Conservation (phyloP, 2,113 vertebrate species). For the Alectura lathami region DNA sequence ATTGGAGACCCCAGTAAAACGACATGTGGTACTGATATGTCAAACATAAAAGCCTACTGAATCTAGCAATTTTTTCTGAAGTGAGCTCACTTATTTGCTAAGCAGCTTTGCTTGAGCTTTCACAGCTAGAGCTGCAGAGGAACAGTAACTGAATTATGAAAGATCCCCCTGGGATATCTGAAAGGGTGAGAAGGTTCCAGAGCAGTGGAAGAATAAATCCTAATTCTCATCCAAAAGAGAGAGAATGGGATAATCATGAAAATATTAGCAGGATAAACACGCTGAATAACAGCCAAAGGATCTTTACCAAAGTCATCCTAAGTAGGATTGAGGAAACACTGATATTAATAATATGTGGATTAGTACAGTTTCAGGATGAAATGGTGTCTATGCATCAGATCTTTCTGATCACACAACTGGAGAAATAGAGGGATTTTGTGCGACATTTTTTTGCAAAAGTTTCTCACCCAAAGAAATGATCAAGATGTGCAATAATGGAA, state of each 20-base stretch:
- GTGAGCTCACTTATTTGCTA: conserved; percentile 59
- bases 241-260: conserved; percentile 61
- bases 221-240: conserved; percentile 56
- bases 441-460: not conserved
- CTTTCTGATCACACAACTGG: not conserved
- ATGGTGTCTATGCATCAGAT: not conserved
- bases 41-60: conserved; percentile 40
- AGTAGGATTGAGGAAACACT: conserved; percentile 61
- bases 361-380: conserved; percentile 41
- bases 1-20: not conserved
- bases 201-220: conserved; percentile 59
- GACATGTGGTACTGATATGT: not conserved
- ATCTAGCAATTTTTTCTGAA: not conserved
- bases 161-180: conserved; percentile 57
- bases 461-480: not conserved
- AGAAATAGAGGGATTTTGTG: not conserved
- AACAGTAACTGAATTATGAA: conserved; percentile 60
- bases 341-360: conserved; percentile 61
- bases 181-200: conserved; percentile 66
- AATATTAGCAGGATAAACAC: conserved; percentile 63
- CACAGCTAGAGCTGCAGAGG: not conserved
- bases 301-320: conserved; percentile 61
- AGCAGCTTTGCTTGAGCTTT: conserved; percentile 63
- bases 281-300: conserved; percentile 59
- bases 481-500: not conserved